Conservation (phyloP, 2,888 invertebrate species). For the Lymantria monacha region DNA sequence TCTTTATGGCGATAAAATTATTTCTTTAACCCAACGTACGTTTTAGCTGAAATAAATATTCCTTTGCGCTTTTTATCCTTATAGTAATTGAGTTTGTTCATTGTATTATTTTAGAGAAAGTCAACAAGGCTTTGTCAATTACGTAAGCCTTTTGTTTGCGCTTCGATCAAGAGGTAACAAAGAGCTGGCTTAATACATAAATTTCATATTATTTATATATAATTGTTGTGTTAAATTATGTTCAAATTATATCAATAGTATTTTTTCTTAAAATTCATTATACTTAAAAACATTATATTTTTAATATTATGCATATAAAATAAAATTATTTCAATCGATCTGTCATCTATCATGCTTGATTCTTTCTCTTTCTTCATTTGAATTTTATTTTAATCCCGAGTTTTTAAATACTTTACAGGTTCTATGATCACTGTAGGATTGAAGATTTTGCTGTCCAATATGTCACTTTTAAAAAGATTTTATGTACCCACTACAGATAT, state of each 20-base stretch:
- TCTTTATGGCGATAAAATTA: constrained; percentile 30
- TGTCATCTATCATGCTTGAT: no score
- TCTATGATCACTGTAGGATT: no score
- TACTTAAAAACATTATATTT: no score
- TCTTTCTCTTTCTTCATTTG: no score
- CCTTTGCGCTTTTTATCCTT: constrained; percentile 30
- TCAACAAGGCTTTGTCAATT: constrained; percentile 15
- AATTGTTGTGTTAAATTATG: background rate
- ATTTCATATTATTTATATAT: background rate
- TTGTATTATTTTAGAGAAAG: constrained; percentile 24
- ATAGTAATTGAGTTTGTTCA: constrained; percentile 23
- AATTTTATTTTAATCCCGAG: no score
- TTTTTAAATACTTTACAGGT: no score
- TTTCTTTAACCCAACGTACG: constrained; percentile 40
- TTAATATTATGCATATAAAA: background rate
- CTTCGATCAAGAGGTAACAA: background rate
- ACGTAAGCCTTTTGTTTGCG: background rate
- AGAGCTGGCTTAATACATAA: constrained; percentile 2
- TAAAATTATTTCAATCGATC: no score
- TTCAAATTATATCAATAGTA: no score
- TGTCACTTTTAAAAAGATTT: no score
- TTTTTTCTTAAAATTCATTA: no score
- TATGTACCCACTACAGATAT: no score
- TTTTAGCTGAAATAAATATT: constrained; percentile 33
- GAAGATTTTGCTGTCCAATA: no score